Conservation (phyloP, 1,140 invertebrate species). For the Diorhabda sublineata region DNA sequence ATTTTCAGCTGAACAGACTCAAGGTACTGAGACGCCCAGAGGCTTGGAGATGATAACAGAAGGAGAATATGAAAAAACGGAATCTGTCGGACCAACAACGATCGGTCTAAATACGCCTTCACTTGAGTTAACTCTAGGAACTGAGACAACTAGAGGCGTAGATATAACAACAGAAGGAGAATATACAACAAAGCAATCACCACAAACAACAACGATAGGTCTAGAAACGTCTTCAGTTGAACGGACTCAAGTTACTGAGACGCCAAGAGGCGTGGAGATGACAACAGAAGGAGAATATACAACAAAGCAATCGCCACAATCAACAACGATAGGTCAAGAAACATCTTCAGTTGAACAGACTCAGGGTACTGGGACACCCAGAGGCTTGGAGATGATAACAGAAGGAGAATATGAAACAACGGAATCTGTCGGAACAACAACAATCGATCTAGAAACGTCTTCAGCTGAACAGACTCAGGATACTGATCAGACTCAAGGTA, state of each 20-base stretch:
- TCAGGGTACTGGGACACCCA: background rate
- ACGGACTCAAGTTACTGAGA: background rate
- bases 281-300: background rate
- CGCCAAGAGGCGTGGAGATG: background rate
- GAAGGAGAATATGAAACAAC: too few species aligned
- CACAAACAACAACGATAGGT: background rate
- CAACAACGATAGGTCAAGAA: background rate
- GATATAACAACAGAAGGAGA: too few species aligned
- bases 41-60: too few species aligned
- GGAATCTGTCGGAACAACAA: too few species aligned
- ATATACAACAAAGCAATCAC: too few species aligned
- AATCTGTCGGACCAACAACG: background rate
- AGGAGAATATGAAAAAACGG: background rate
- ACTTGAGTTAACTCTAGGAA: background rate
- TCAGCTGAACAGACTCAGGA: background rate
- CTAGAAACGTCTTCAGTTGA: background rate
- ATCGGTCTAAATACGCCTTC: conserved; percentile 15
- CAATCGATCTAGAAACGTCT: background rate
- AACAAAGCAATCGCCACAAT: background rate
- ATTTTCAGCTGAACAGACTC: too few species aligned
- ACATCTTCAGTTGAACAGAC: background rate
- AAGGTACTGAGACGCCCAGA: too few species aligned
- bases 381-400: background rate
- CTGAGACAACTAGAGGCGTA: background rate
- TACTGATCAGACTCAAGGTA: too few species aligned